A percentile compares a stretch with the other conserved stretches of the same genome.
Evolutionary conservation across 37 sponge, comb jelly and placozoan species (phyloP).

Genomic region (Haliclona indistincta): DNA sequence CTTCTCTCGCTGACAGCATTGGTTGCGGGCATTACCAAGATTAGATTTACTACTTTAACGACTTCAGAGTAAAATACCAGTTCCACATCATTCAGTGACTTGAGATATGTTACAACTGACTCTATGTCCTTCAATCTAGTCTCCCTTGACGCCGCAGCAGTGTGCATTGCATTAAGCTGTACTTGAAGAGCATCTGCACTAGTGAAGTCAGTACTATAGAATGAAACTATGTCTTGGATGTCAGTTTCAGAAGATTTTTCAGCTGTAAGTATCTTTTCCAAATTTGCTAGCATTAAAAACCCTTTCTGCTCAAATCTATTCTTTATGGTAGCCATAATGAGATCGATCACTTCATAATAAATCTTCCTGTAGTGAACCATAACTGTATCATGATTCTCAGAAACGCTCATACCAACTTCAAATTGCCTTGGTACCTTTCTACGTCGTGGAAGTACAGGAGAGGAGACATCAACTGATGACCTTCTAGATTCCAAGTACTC

Average conservation of each 20-base stretch:
- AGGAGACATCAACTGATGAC: constrained; percentile 3
- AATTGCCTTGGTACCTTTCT: constrained; percentile 24
- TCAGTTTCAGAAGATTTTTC: background rate
- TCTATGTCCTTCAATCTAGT: constrained; percentile 2
- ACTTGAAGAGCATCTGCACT: constrained; percentile 19
- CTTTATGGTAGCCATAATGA: constrained; percentile 12
- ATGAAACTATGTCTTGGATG: background rate
- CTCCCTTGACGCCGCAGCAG: no score
- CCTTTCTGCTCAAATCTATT: constrained; percentile 38
- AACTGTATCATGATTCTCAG: constrained; percentile 38
- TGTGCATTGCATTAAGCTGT: constrained; percentile 25
- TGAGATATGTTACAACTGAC: constrained; percentile 29
- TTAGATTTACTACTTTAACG: constrained; percentile 41
- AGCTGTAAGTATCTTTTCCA: constrained; percentile 10
- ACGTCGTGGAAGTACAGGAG: constrained; percentile 32
- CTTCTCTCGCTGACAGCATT: constrained; percentile 56
- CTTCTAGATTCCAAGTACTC: background rate
- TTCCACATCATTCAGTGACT: constrained; percentile 7
- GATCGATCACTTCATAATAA: constrained; percentile 39
- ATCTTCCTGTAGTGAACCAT: constrained; percentile 29
- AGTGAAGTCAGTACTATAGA: constrained; percentile 35
- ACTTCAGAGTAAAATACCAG: constrained; percentile 29
- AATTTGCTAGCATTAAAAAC: constrained; percentile 31
- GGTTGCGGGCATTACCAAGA: constrained; percentile 57
- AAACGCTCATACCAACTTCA: constrained; percentile 28